These are phyloP conservation scores for Psix sp. DNA, from an alignment of 1,140 invertebrate genomes.

Conservation along the genomic window DNA sequence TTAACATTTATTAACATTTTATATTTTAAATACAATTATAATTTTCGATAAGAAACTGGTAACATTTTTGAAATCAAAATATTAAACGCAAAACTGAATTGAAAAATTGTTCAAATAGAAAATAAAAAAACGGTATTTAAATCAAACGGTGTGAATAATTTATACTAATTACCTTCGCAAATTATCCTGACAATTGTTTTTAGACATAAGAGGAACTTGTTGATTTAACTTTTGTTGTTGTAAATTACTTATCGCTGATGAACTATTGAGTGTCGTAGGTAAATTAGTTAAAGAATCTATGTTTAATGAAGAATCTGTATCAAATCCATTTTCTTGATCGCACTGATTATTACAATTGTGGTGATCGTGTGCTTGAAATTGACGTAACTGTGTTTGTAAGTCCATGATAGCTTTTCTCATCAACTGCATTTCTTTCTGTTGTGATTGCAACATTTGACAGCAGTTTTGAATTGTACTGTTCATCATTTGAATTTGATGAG, in stretches of 20 bases:
- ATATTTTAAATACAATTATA: too few species aligned
- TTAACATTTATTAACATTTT: too few species aligned
- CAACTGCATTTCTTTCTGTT: constrained; percentile 79
- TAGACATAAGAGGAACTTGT: constrained; percentile 88
- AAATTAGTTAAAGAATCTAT: constrained; percentile 68
- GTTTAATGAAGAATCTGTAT: constrained; percentile 66
- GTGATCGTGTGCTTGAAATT: constrained; percentile 47
- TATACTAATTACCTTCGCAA: constrained; percentile 91
- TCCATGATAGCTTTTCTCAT: constrained; percentile 72
- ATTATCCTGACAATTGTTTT: constrained; percentile 95
- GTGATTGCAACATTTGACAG: constrained; percentile 80
- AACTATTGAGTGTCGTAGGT: constrained; percentile 43
- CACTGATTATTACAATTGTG: constrained; percentile 64
- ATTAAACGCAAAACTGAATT: not conserved
- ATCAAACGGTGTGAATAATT: too few species aligned
- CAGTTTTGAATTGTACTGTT: constrained; percentile 81
- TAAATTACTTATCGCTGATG: constrained; percentile 41
- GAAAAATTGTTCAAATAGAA: not conserved
- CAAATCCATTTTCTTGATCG: constrained; percentile 46
- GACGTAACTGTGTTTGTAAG: constrained; percentile 66
- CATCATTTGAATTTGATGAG: constrained; percentile 80
- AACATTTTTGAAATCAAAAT: too few species aligned
- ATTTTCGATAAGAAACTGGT: too few species aligned
- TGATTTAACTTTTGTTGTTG: constrained; percentile 77
- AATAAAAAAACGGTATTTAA: not conserved